Evolutionary conservation across 2,888 invertebrate species (phyloP).

Genomic region (Lasiommata megera): DNA sequence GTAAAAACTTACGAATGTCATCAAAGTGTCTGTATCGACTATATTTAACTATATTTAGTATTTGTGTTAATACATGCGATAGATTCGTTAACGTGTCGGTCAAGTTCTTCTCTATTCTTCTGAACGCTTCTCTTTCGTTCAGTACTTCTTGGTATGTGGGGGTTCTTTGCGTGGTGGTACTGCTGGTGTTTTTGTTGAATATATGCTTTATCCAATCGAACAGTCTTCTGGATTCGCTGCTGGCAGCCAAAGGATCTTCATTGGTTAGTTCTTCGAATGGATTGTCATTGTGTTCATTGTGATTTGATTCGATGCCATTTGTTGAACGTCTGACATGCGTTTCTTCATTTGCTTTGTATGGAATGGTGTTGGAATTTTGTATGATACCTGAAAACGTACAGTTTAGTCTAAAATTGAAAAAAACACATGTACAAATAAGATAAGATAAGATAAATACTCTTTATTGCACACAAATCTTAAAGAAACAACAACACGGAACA

Average conservation of each 20-base stretch:
- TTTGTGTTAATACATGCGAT: constrained; percentile 10
- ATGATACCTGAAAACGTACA: neutral
- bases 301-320: neutral
- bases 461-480: too few relatives aligned
- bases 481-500: too few relatives aligned
- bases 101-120: constrained; percentile 22
- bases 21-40: neutral
- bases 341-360: neutral
- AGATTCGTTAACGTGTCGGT: constrained; percentile 23
- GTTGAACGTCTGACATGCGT: neutral
- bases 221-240: constrained; percentile 1
- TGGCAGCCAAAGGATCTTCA: neutral
- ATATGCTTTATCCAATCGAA: constrained; percentile 21
- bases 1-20: neutral
- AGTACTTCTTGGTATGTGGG: constrained; percentile 13
- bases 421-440: too few relatives aligned
- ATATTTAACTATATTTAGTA: constrained; percentile 13
- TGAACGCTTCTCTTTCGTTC: constrained; percentile 22
- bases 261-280: neutral
- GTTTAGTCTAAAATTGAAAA: too few relatives aligned
- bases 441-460: too few relatives aligned
- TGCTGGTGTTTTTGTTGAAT: neutral
- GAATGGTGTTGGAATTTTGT: neutral
- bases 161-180: neutral
- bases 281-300: neutral